Evolutionary conservation across 2,797 vertebrate genomes (phyloP).

Genomic region (Phalloptychus januarius): DNA sequence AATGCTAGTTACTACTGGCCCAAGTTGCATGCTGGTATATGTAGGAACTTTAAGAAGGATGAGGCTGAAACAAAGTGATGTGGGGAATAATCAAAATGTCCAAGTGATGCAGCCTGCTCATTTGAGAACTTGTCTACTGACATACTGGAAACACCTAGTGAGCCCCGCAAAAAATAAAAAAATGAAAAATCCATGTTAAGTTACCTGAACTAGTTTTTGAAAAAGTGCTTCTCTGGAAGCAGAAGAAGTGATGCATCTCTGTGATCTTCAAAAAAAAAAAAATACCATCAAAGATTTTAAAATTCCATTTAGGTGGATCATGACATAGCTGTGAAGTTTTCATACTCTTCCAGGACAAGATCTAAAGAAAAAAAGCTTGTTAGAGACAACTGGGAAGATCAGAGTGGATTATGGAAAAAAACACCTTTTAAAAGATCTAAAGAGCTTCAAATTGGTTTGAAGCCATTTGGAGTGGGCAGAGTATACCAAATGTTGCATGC

Average conservation of each 20-base stretch:
- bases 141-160: not conserved
- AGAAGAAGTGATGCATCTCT: not conserved
- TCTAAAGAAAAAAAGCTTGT: not conserved
- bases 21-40: not conserved
- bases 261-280: not conserved
- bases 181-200: not conserved
- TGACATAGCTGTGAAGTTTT: not conserved
- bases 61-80: not conserved
- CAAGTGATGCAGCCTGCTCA: not conserved
- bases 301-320: constrained; percentile 1
- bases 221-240: not conserved
- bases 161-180: not conserved
- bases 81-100: not conserved
- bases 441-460: not conserved
- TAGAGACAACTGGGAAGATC: constrained; percentile 2
- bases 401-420: not conserved
- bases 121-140: not conserved
- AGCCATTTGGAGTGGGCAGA: not conserved
- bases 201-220: not conserved
- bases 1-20: not conserved
- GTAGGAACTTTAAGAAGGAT: not conserved
- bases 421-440: constrained; percentile 1
- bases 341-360: not conserved
- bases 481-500: not conserved
- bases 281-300: not conserved